Evolutionary conservation across 2,888 invertebrate genomes (phyloP), one percentile per base, ranked within the genome.

Genomic region (Lingula anatina): DNA sequence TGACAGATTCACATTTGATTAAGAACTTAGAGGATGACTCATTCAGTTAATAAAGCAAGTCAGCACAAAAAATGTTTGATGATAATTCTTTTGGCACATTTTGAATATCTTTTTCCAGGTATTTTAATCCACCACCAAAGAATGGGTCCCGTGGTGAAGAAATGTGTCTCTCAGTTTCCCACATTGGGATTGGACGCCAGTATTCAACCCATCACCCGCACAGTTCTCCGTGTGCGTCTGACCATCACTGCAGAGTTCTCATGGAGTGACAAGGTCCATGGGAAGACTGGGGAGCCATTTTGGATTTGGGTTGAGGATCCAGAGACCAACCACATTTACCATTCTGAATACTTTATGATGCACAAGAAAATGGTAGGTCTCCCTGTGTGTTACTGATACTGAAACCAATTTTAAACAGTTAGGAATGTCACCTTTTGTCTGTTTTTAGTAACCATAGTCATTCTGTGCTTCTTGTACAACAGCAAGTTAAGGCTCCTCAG

Each of bases 231-330:
- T 55, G 89, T 97, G 59, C 84, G 86, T 51, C 82, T 96, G 15
- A 83, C 83, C 46, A 85, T 96, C 23, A 84, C 81, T 49, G 66
- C 76, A 1, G 66, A 68, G 44, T 77, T 77, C 58, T 60, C 55
- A 25, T 96, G 95, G 95, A 91, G 89, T 66, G 91, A 93, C 71
- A 85, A 66, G 65, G 83, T 93, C 42, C 94, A 96, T 70, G 91
- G 94, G 0, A 87, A 87, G 75, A 85, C 85, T 0, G 84, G 88
- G 0, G 92, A 96, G 76, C 85, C 89, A 0, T 99, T 94, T 78
- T 97, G 94, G 90, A 84, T 99, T 52, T 96, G 97, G 93, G 89
- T 99, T 27, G 96, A 97, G 76, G 96, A 99, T 78, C 89, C 95
- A 0, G 90, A 90, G 37, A 88, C 85, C 45, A 92, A 96, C 72